phyloP scores from a whole-genome alignment of 1,140 invertebrate species.

The Drosophila nigromelanica region DNA sequence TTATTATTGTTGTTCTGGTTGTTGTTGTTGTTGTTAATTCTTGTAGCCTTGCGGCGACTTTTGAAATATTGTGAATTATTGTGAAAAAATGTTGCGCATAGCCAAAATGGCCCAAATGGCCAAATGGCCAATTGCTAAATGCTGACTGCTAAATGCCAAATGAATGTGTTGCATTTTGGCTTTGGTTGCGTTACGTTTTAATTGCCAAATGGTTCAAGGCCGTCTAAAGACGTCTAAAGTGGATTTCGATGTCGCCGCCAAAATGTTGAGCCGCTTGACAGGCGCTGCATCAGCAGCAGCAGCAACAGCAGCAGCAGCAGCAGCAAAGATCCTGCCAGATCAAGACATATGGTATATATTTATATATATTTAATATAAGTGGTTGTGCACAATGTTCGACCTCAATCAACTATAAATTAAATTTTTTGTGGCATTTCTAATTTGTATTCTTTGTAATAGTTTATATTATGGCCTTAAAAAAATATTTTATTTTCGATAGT shows the following conservation, averaged over 20 bases:
- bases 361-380: not conserved
- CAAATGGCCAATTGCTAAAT: constrained; percentile 29
- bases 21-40: not conserved
- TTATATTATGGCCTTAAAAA: no score
- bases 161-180: constrained; percentile 35
- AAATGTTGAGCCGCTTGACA: constrained; percentile 31
- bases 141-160: constrained; percentile 1
- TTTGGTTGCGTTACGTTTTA: constrained; percentile 37
- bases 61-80: constrained; percentile 26
- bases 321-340: constrained; percentile 30
- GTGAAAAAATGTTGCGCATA: constrained; percentile 13
- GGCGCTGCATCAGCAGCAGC: constrained; percentile 5
- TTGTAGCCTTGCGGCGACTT: constrained; percentile 14
- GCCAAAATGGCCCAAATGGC: constrained; percentile 20
- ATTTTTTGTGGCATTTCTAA: no score
- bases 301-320: not conserved
- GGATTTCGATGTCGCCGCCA: constrained; percentile 46
- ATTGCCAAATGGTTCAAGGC: constrained; percentile 61
- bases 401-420: constrained; percentile 12
- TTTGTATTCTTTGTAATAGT: no score
- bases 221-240: constrained; percentile 38
- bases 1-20: not conserved
- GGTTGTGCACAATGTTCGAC: constrained; percentile 16
- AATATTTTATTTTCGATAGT: no score
- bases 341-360: not conserved